These are phyloP conservation scores for Cryptoblepharus egeriae DNA, from an alignment of 2,797 vertebrate species.

Conservation along the genomic window DNA sequence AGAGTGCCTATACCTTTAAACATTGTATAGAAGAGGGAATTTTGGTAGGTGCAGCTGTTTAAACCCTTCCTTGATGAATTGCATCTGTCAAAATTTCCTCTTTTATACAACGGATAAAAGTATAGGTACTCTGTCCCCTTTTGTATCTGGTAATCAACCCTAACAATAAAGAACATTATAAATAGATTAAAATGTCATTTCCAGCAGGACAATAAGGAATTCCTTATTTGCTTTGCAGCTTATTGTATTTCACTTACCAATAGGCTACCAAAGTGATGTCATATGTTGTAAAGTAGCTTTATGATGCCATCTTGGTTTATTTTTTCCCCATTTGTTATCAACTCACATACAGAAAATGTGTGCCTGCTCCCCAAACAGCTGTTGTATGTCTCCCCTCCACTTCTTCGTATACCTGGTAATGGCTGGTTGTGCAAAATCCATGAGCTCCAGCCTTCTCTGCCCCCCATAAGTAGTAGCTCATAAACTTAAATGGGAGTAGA, in stretches of 20 bases:
- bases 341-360: background rate
- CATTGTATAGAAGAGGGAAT: too few species aligned
- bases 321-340: background rate
- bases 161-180: too few species aligned
- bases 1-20: too few species aligned
- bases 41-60: too few species aligned
- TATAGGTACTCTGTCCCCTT: too few species aligned
- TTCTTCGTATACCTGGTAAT: background rate
- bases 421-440: background rate
- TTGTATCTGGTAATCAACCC: too few species aligned
- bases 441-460: background rate
- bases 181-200: too few species aligned
- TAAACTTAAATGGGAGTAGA: background rate
- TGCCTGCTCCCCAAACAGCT: background rate
- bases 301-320: background rate
- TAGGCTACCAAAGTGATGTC: background rate
- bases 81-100: too few species aligned
- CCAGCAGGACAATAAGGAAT: too few species aligned
- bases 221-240: background rate
- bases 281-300: background rate
- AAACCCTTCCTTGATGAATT: too few species aligned
- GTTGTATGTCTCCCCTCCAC: too few species aligned
- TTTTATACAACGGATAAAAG: too few species aligned
- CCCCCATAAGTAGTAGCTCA: background rate
- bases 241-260: fast-evolving